Base-by-base conservation (phyloP, 2,113 vertebrate genomes). In the Sinosuthora webbiana region DNA sequence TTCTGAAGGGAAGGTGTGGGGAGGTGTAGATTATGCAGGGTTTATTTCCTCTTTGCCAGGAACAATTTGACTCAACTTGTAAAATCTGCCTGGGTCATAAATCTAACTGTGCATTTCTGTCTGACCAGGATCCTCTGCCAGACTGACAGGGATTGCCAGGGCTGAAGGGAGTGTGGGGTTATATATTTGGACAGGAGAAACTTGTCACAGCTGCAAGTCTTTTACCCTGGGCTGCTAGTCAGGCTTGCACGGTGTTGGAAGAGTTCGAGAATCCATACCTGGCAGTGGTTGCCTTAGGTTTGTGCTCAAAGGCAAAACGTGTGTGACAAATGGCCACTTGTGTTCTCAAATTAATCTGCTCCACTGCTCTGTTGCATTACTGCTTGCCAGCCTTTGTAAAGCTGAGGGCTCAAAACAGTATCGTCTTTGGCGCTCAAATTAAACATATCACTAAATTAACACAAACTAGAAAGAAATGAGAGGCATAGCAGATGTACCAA, bases 351-450 rank as follows among this genome's bases (percentile, higher is more conserved):
- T 90, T 73, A 95, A 57, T 80, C 57, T 63, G 60, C 89, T 83
- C 62, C 68, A 19, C 13, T 83, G 35, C 37, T 64, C 21, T 19
- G 24, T 33, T 49, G 83, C 6, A 0, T 82, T 68, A 60, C 41
- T 83, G 21, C 52, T 79, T 93, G 93, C 84, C 44, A 59, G 27
- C 30, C 45, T 93, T 91, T 74, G 82, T 84, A 85, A 86, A 95
- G 88, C 69, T 16, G 57, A 83, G 53, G 39, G 12, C 33, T 57
- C 47, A 49, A 81, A 88, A 52, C 81, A 81, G 5, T 69, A 18
- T 56, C 74, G 75, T 33, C 81, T 45, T 77, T 89, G 50, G 83
- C 63, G 24, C 50, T 81, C 16, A 6, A 62, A 49, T 85, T 94
- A 93, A 23, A 56, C 39, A 23, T 45, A 41, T 57, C 3, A 16